phyloP scores from a whole-genome alignment of 2,888 invertebrate species.

The Agriotes lineatus region DNA sequence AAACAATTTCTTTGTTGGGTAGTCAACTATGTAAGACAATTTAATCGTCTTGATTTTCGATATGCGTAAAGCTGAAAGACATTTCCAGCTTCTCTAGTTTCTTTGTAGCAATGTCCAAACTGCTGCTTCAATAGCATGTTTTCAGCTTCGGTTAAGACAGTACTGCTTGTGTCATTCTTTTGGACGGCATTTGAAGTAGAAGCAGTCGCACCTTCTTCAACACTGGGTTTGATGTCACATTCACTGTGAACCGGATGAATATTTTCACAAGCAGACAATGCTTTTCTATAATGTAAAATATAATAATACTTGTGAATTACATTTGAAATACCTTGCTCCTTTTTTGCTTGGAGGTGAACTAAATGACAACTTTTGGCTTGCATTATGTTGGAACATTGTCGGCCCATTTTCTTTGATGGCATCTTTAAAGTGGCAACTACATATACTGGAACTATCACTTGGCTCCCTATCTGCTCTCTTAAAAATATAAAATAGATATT shows the following conservation, averaged over 20 bases:
- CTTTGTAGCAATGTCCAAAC: neutral
- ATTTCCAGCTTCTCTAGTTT: neutral
- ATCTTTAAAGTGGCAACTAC: constrained; percentile 10
- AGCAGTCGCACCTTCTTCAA: neutral
- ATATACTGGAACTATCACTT: neutral
- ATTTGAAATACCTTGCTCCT: too few relatives aligned
- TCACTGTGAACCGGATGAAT: too few relatives aligned
- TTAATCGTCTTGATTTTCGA: too few relatives aligned
- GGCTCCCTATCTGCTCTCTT: neutral
- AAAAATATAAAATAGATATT: neutral
- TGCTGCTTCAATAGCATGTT: too few relatives aligned
- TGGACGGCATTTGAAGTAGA: neutral
- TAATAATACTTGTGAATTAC: neutral
- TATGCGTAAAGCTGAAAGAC: too few relatives aligned
- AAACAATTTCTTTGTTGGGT: neutral
- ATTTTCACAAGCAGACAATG: too few relatives aligned
- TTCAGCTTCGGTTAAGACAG: neutral
- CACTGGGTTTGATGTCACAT: neutral
- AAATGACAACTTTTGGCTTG: neutral
- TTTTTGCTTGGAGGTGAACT: neutral
- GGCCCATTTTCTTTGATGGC: too few relatives aligned
- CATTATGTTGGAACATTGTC: neutral
- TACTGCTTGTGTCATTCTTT: neutral
- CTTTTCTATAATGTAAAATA: neutral
- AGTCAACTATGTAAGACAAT: neutral